Evolutionary conservation across 2,797 vertebrate genomes (phyloP), one percentile per base, ranked within the genome.

Genomic region (Phoeniculus purpureus): DNA sequence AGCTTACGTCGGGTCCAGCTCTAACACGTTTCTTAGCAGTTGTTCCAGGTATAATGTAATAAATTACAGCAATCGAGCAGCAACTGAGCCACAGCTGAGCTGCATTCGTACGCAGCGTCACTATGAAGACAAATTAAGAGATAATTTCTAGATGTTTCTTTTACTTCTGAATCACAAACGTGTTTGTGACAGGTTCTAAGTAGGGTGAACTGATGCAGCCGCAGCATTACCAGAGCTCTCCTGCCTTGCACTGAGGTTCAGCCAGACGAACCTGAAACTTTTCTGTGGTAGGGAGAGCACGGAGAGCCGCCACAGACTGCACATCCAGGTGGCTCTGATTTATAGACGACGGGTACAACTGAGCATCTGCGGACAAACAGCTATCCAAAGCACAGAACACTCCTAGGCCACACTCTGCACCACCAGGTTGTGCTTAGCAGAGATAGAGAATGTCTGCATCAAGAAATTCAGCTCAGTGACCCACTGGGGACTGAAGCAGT

Each of bases 71-170:
- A 97, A 94, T 94, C 94, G 81, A 90, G 88, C 81, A 94, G 87
- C n/a, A n/a, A n/a, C n/a, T n/a, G n/a, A n/a, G n/a, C n/a, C n/a
- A n/a, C 85, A 97, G 94, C 89, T 94, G 87, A 95, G 87, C 88
- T 96, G 89, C 77, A 96, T 79, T 96, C 92, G 94, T 90, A 94
- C 54, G 93, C 29, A 92, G 47, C 92, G 94, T 91, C 85, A 87
- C 94, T 95, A 96, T 90, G 96, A 96, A 94, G 29, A 90, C 81
- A 97, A 87, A 96, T 93, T 15, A 97, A 97, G 82, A 95, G 64
- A 85, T 89, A 94, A 94, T 94, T 96, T 95, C 81, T 85, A 95
- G 94, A 79, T 77, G 87, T 27, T 91, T 80, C 60, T 85, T 93
- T 96, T 96, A 72, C 92, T 96, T 91, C 92, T 87, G 95, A 95